Evolutionary conservation across 2,888 invertebrate genomes (phyloP), one percentile per base, ranked within the genome.

Genomic region (Hydroisotoma schaefferi): DNA sequence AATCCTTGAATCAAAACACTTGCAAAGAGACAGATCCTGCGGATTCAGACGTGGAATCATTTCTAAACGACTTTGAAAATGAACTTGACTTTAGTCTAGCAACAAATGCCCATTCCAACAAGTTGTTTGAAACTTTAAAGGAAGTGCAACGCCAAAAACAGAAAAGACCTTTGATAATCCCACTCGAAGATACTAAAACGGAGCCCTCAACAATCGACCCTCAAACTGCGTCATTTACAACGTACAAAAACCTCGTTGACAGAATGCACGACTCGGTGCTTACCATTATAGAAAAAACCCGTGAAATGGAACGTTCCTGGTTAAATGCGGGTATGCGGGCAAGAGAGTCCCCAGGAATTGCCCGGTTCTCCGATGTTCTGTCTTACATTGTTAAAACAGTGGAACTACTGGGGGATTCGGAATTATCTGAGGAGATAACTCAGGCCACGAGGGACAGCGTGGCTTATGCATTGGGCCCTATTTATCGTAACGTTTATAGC

Each of bases 311-410:
- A 44, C 33, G 48, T 1, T 26, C 27, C 3, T 63, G 63, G 63
- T 22, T 59, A 26, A 63, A 28, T 18, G 53, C 63, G 23, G 48
- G 26, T 12, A 56, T 12, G 12, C 37, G 25, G n/a, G 25, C 26
- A 37, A n/a, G n/a, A n/a, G n/a, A n/a, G n/a, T n/a, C n/a, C n/a
- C 40, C 40, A 4, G 40, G 40, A 8, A 8, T 40, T 5, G 5
- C 40, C n/a, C 8, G n/a, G 44, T 29, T n/a, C 38, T 46, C 20
- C 27, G 15, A 37, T 18, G 2, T 22, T 4, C 20, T 66, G 6
- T 60, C 60, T 25, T 63, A 43, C 38, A 52, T 63, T 29, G 53
- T 48, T 15, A 60, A 63, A 15, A 66, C 63, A 23, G 60, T 51
- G 10, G 46, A 58, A 29, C 43, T 60, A 2, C 29, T 53, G 2